Conservation (phyloP, 2,113 vertebrate species). For the Anseranas semipalmata region DNA sequence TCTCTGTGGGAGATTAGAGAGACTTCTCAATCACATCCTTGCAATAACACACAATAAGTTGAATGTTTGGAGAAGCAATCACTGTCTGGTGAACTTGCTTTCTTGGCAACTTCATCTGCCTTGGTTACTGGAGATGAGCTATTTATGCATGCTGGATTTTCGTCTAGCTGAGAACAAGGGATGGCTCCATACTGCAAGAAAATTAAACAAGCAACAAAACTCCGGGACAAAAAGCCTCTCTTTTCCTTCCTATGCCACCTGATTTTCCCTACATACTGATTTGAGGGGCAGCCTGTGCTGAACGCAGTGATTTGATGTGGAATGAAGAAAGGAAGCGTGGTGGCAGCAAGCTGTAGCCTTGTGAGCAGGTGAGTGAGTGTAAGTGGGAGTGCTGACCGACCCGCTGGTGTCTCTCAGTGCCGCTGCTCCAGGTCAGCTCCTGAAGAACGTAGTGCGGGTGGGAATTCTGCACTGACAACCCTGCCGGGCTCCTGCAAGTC, state of each 20-base stretch:
- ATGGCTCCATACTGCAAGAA: neutral
- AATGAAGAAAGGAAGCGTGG: neutral
- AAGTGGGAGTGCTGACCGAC: neutral
- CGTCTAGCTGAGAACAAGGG: neutral
- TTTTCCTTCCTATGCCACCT: accelerated
- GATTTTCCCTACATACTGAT: accelerated
- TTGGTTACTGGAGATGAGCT: neutral
- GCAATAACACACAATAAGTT: too few species aligned
- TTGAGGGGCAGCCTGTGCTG: neutral
- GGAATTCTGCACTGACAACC: neutral
- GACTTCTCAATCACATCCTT: neutral
- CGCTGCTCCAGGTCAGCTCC: accelerated
- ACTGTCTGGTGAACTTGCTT: neutral
- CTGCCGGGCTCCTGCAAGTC: neutral
- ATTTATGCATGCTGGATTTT: neutral
- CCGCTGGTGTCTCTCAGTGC: neutral
- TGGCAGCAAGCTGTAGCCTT: neutral
- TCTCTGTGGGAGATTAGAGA: neutral
- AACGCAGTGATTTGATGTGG: neutral
- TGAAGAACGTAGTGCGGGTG: neutral
- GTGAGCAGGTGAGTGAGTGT: accelerated
- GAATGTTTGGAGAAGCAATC: neutral
- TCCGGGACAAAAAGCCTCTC: neutral
- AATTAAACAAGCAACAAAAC: neutral
- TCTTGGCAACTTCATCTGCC: neutral